Conservation (phyloP, 1,140 invertebrate genomes). For the Pseudomyrmex sp. region DNA sequence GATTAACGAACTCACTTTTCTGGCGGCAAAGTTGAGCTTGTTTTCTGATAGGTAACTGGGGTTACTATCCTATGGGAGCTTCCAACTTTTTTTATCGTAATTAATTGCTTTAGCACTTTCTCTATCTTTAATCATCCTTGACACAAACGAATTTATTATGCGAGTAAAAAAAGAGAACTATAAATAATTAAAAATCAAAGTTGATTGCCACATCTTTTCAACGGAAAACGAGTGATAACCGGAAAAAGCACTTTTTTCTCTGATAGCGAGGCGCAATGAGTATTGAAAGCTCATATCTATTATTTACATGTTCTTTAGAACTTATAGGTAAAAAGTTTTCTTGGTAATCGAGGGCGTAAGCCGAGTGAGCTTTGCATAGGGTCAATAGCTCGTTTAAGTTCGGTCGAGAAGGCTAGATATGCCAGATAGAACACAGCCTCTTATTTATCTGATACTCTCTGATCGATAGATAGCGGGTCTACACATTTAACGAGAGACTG, state of each 20-base stretch:
- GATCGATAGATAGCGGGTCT: slow-evolving; percentile 22
- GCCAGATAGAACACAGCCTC: slow-evolving; percentile 18
- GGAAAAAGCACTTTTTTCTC: neutral
- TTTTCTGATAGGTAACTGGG: too few relatives aligned
- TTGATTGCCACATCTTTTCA: neutral
- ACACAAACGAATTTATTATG: too few relatives aligned
- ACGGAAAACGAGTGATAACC: neutral
- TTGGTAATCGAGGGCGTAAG: neutral
- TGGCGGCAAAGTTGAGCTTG: neutral
- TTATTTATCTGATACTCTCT: neutral
- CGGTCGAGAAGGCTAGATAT: neutral
- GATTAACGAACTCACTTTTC: neutral
- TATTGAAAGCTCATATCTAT: too few relatives aligned
- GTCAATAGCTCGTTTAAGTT: slow-evolving; percentile 16
- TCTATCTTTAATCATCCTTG: neutral
- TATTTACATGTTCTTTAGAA: too few relatives aligned
- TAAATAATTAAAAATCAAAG: neutral
- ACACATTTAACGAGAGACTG: neutral
- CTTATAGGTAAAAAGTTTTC: neutral
- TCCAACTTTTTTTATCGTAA: slow-evolving; percentile 3
- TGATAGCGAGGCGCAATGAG: too few relatives aligned
- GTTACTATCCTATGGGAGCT: neutral
- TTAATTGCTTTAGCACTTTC: neutral
- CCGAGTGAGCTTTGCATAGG: neutral
- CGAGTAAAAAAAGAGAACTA: too few relatives aligned